phyloP scores from a whole-genome alignment of 2,888 invertebrate species.

The Tetheella fluctuosa region DNA sequence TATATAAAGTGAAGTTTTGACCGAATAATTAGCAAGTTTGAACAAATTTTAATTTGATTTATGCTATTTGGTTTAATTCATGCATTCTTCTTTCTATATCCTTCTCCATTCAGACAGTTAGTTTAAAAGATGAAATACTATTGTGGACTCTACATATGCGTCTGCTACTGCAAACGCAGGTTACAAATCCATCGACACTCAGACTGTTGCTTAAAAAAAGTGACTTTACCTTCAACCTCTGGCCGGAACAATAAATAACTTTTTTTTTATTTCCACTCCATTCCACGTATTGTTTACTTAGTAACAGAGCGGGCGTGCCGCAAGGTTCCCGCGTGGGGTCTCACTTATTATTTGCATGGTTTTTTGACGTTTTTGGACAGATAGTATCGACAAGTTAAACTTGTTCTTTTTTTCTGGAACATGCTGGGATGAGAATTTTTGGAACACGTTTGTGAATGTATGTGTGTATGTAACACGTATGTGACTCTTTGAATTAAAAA shows the following conservation, averaged over 20 bases:
- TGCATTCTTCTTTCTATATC: neutral
- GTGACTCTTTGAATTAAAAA: too few relatives aligned
- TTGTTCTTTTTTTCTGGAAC: constrained; percentile 15
- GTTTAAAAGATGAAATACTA: neutral
- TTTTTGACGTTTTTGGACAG: constrained; percentile 32
- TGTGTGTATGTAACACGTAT: neutral
- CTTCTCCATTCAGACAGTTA: neutral
- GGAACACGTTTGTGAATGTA: neutral
- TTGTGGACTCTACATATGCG: neutral
- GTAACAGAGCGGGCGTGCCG: constrained; percentile 48
- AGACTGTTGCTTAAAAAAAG: constrained; percentile 25
- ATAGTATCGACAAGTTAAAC: constrained; percentile 35
- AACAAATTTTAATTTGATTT: neutral
- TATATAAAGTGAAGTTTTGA: constrained; percentile 4
- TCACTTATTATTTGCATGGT: constrained; percentile 44
- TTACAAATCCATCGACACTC: constrained; percentile 17
- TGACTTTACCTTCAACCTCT: constrained; percentile 49
- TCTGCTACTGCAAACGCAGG: constrained; percentile 2
- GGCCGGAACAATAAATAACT: constrained; percentile 59
- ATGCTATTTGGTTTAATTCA: neutral
- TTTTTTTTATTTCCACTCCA: constrained; percentile 47
- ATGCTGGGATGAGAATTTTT: neutral
- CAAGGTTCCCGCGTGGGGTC: constrained; percentile 43
- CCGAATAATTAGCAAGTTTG: neutral
- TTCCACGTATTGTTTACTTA: constrained; percentile 56